Evolutionary conservation across 2,797 vertebrate genomes (phyloP), one percentile per base, ranked within the genome.

Genomic region (Gallinago solitaria): DNA sequence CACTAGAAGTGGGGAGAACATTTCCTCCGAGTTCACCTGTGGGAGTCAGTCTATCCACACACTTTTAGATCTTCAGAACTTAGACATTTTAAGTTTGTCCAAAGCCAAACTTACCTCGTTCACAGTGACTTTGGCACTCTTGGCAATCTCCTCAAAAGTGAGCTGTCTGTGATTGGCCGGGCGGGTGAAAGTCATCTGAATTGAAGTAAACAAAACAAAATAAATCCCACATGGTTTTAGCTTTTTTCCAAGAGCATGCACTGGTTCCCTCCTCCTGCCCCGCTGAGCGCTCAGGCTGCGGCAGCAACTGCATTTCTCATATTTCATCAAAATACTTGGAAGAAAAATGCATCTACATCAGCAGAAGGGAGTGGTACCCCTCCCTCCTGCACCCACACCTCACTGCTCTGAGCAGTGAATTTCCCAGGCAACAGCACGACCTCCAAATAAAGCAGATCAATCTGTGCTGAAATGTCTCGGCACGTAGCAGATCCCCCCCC

Each of bases 121-220:
- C 32, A 99, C 98, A 0, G 98, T 98, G 97, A 99, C 98, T 96
- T 99, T 99, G 96, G 99, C 98, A 89, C 99, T 99, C 97, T 98
- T 98, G 47, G 98, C 98, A 60, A 99, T 99, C 97, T 99, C 99
- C 10, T 99, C 98, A 90, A 99, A 99, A 45, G 99, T 99, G 91
- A 99, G 98, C 95, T 99, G 99, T 77, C 99, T 98, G 97, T 99
- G 98, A 86, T 99, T 99, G 37, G 99, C 99, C 1, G 99, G 99
- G 27, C 99, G 99, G 69, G 99, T 99, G 97, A 99, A 99, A 27
- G 99, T 99, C 99, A 99, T 99, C 99, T 99, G 96, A 5, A 71
- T 65, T 90, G 90, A 43, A 33, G 63, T 9, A 51, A 85, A 54
- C 13, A 43, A 20, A 65, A 7, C 54, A 37, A 68, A 92, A 6